These are phyloP conservation scores for Neodontobutis hainanensis DNA, from an alignment of 2,113 vertebrate species.

Conservation along the genomic window DNA sequence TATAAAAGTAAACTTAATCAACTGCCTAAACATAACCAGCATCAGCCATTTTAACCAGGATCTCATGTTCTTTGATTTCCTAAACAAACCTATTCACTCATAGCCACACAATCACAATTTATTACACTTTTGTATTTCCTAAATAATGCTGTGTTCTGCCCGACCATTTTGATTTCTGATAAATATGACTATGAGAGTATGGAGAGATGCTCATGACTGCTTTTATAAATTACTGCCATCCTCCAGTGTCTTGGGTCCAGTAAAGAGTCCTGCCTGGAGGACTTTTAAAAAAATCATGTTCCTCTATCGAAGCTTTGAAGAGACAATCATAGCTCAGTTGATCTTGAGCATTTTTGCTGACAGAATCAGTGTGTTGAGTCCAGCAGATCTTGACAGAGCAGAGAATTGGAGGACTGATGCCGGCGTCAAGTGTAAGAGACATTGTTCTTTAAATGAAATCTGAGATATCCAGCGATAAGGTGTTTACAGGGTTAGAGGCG, in stretches of 20 bases:
- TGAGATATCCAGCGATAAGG: conserved; percentile 55
- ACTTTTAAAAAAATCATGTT: conserved; percentile 7
- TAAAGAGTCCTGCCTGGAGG: neutral
- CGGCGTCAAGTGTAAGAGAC: conserved; percentile 34
- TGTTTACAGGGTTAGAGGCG: conserved; percentile 51
- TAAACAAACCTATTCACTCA: too few species aligned
- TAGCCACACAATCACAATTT: too few species aligned
- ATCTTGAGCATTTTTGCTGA: conserved; percentile 38
- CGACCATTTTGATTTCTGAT: too few species aligned
- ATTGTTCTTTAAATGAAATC: conserved; percentile 65
- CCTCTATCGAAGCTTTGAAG: neutral
- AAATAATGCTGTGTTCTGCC: too few species aligned
- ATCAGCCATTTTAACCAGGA: too few species aligned
- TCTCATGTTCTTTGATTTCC: too few species aligned
- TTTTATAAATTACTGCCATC: too few species aligned
- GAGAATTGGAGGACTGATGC: conserved; percentile 60
- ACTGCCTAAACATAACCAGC: too few species aligned
- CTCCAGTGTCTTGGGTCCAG: neutral
- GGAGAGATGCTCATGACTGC: too few species aligned
- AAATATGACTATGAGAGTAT: too few species aligned
- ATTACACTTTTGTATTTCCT: too few species aligned
- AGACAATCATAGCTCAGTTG: conserved; percentile 29
- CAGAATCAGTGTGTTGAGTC: conserved; percentile 47
- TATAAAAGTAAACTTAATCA: too few species aligned
- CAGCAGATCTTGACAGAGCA: conserved; percentile 47